Conservation (phyloP, 92 coral and sea anemone genomes). For the Palythoa grandiflora region DNA sequence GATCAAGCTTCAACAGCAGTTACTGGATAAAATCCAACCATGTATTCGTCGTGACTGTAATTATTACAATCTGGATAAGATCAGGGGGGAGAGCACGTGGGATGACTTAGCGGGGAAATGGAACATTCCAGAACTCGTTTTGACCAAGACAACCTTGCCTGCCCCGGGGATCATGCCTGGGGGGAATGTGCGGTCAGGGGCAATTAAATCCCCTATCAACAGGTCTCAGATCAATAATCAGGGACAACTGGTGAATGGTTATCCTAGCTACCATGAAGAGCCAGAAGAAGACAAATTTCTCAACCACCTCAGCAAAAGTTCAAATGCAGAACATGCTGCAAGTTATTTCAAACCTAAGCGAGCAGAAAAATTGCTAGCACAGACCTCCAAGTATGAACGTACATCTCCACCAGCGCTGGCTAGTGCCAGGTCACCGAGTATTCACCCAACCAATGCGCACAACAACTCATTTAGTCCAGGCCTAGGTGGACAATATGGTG, state of each 20-base stretch:
- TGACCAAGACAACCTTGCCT: constrained; percentile 92
- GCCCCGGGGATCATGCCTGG: constrained; percentile 89
- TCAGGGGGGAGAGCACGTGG: constrained; percentile 88
- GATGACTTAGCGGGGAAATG: constrained; percentile 86
- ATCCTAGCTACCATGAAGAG: constrained; percentile 70
- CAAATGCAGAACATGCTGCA: constrained; percentile 77
- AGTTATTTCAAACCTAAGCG: constrained; percentile 95
- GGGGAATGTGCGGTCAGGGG: constrained; percentile 59
- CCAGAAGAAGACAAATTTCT: constrained; percentile 86
- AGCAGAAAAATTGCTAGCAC: constrained; percentile 86
- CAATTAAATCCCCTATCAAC: constrained; percentile 78
- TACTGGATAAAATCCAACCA: constrained; percentile 95
- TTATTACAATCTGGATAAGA: constrained; percentile 85
- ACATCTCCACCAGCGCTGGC: constrained; percentile 65
- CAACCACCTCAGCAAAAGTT: constrained; percentile 78
- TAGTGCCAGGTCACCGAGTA: constrained; percentile 51
- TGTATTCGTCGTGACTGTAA: constrained; percentile 96
- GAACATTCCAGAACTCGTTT: constrained; percentile 86
- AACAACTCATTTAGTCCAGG: constrained; percentile 16
- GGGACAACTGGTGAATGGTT: constrained; percentile 82
- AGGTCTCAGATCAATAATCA: constrained; percentile 78
- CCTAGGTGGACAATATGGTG: constrained; percentile 27
- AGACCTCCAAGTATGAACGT: constrained; percentile 72
- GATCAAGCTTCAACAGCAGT: constrained; percentile 87
- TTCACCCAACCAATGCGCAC: constrained; percentile 26